Base-by-base conservation (phyloP, 2,113 vertebrate species). In the Melanerpes aurifrons region DNA sequence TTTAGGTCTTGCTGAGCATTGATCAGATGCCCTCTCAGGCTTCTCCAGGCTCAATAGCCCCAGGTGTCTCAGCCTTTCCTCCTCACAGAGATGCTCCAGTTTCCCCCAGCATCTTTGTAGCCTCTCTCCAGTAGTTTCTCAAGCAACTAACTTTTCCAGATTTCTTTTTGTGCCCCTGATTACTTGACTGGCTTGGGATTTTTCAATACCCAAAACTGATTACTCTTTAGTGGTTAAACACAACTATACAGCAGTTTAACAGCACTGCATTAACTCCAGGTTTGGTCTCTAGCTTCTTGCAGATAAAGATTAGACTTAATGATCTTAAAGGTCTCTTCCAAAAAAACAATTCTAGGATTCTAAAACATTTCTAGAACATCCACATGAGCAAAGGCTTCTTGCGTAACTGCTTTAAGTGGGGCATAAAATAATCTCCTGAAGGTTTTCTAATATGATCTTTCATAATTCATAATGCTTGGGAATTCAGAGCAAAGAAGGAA, bases 361-460 rank as follows among this genome's bases (percentile, higher is more conserved):
- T 53, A 24, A 53, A 63, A 5, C 32, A 61, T 63, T 91, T 88
- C 82, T 73, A 91, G 91, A 91, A 75, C 76, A 80, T 72, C 85
- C 62, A 77, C 76, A 86, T 15, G 45, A 84, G 28, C 12, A 82
- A 54, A 94, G n/a, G 43, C 43, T 94, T 83, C 85, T 93, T 94
- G 82, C 86, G 70, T 76, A 95, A 92, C 73, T 87, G 62, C 79
- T 74, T 7, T 22, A 43, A 71, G 67, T 2, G 15, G 31, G 45
- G 20, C 3, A 28, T 4, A 56, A 22, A n/a, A 15, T 24, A 57
- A 57, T 31, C 57, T 95, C 64, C 91, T 74, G 93, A 91, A 96
- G 66, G 62, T 62, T 95, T 91, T 93, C 80, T 86, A 91, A 88
- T 86, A n/a, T 56, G 43, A 75, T 32, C 91, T 94, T 91, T 91